These are phyloP conservation scores for Trichomalopsis sarcophagae DNA, from an alignment of 1,140 invertebrate species.

Conservation along the genomic window DNA sequence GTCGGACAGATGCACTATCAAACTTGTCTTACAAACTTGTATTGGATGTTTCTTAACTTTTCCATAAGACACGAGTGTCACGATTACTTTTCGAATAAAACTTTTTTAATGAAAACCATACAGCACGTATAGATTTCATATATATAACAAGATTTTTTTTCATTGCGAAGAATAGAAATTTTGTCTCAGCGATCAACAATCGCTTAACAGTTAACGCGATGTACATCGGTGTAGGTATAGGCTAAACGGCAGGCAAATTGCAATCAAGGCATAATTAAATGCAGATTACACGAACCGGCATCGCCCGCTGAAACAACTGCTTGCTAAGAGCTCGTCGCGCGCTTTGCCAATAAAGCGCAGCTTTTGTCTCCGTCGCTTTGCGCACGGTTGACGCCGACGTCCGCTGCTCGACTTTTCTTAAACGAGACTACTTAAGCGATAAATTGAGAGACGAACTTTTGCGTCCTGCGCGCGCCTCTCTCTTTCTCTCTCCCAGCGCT, in stretches of 20 bases:
- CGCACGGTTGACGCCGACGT: not conserved
- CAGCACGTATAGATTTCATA: not conserved
- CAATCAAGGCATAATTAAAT: not conserved
- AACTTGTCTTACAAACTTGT: not conserved
- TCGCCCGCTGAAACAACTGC: not conserved
- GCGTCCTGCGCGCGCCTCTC: constrained; percentile 47
- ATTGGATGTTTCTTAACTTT: not conserved
- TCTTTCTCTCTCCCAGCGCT: not conserved
- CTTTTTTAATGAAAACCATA: not conserved
- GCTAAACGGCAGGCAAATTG: not conserved
- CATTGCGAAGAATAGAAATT: too few species aligned
- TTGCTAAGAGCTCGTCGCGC: constrained; percentile 34
- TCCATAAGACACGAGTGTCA: not conserved
- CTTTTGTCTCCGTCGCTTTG: not conserved
- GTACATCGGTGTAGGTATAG: too few species aligned
- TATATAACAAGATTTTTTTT: not conserved
- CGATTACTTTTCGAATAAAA: not conserved
- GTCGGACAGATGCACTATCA: not conserved
- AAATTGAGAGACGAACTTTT: constrained; percentile 69
- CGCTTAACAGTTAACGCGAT: too few species aligned
- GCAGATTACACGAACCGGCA: not conserved
- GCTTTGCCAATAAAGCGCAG: constrained; percentile 65
- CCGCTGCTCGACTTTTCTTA: constrained; percentile 62
- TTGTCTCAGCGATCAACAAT: too few species aligned
- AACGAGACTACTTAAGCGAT: constrained; percentile 70